Evolutionary conservation across 2,113 vertebrate species (phyloP).

Genomic region (Scomber colias): DNA sequence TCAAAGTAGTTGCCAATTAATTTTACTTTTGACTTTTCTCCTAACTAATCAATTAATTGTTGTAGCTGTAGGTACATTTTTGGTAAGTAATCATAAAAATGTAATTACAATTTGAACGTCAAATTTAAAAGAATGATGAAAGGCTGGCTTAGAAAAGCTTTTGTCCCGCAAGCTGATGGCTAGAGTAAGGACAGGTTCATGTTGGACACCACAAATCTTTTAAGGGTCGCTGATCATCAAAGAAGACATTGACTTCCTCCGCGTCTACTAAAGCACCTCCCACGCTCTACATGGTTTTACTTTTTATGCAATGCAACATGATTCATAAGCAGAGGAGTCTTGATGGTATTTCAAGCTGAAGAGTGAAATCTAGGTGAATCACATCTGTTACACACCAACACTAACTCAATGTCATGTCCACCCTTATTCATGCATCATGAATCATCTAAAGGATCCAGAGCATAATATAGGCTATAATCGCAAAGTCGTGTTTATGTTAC

Average conservation of each 20-base stretch:
- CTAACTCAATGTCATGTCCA: conserved; percentile 21
- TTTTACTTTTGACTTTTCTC: too few relatives aligned
- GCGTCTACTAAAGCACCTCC: not conserved
- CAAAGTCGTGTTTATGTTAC: conserved; percentile 2
- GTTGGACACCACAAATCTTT: not conserved
- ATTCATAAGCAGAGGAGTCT: conserved; percentile 35
- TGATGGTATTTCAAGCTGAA: conserved; percentile 26
- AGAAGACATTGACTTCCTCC: not conserved
- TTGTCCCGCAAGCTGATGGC: not conserved
- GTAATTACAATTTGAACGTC: too few relatives aligned
- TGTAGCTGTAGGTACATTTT: too few relatives aligned
- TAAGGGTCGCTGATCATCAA: not conserved
- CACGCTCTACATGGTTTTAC: not conserved
- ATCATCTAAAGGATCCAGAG: not conserved
- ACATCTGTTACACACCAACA: conserved; percentile 34
- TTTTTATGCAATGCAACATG: conserved; percentile 25
- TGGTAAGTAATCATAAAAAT: too few relatives aligned
- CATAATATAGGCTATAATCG: not conserved
- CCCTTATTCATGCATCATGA: conserved; percentile 17
- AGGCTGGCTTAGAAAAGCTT: not conserved
- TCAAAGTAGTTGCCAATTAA: too few relatives aligned
- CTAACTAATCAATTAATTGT: too few relatives aligned
- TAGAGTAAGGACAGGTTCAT: not conserved
- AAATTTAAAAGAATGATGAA: too few relatives aligned
- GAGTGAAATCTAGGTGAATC: conserved; percentile 55